Percentiles rank a stretch among this genome's conserved stretches.
Conservation (phyloP, 1,140 invertebrate species). For the Heliconius himera region DNA sequence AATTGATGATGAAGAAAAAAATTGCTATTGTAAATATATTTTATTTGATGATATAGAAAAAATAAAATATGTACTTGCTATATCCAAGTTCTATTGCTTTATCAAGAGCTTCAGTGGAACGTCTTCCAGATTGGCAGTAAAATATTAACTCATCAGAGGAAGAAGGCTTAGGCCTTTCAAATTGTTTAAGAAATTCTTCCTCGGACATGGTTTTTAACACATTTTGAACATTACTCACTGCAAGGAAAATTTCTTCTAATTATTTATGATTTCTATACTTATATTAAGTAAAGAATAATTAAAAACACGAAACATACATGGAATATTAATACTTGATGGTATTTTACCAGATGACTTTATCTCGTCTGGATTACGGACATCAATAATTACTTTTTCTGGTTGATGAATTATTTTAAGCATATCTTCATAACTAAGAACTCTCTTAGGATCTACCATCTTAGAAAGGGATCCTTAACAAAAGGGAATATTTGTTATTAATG, state of each 20-base stretch:
- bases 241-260: slow-evolving; percentile 38
- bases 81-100: slow-evolving; percentile 79
- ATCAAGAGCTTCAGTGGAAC: slow-evolving; percentile 80
- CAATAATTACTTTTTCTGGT: slow-evolving; percentile 82
- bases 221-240: slow-evolving; percentile 76
- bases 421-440: slow-evolving; percentile 46
- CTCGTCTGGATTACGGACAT: slow-evolving; percentile 86
- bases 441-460: slow-evolving; percentile 44
- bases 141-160: slow-evolving; percentile 80
- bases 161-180: slow-evolving; percentile 75
- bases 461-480: slow-evolving; percentile 27
- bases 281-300: slow-evolving; percentile 7
- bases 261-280: not conserved
- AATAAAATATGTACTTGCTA: slow-evolving; percentile 68
- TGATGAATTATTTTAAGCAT: slow-evolving; percentile 45
- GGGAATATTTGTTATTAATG: not conserved
- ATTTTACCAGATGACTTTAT: slow-evolving; percentile 85
- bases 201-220: slow-evolving; percentile 73
- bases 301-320: slow-evolving; percentile 74
- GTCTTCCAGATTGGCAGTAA: slow-evolving; percentile 80
- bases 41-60: not conserved
- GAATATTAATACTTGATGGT: slow-evolving; percentile 87
- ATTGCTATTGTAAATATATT: slow-evolving; percentile 6
- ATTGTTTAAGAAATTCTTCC: slow-evolving; percentile 76
- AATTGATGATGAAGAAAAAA: not conserved